Evolutionary conservation across 2,113 vertebrate species (phyloP), one percentile per base, ranked within the genome.

Genomic region (Etheostoma spectabile): DNA sequence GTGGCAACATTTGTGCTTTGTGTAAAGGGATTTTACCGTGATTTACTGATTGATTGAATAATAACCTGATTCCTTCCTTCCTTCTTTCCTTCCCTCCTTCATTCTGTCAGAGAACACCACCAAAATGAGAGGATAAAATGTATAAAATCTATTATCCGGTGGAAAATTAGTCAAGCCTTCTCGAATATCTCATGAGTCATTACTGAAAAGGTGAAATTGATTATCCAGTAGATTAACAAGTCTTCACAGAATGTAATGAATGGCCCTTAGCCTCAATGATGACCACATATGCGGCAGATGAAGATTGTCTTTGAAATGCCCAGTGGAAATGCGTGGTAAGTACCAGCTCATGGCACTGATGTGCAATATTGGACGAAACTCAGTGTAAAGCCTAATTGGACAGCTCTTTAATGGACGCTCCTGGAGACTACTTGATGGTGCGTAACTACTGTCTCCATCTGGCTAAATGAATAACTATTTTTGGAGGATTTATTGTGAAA

Each of bases 131-230:
- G 61, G 71, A 84, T 45, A 65, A 85, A 88, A 85, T 80, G 79
- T 71, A 85, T 79, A 64, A 80, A 90, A 88, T 92, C 86, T 91
- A 90, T 93, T 91, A 93, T 85, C 83, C 46, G 13, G 64, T 76
- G 57, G 71, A 88, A 42, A 86, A 93, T 93, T 89, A 91, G 86
- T 89, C 80, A 86, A 91, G 91, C 82, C 86, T 84, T 89, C 78
- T 88, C 79, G 84, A 84, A 82, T 68, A 79, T 87, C 84, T 86
- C 81, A 85, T 84, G 89, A 90, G 79, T 92, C 89, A 91, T 91
- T 91, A 88, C 69, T 61, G 71, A 80, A 90, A 87, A 90, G 86
- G 90, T 89, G 91, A 89, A 90, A 91, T 89, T 89, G 89, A 86
- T 88, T 90, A 86, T 88, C 79, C 65, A 76, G 83, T 85, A 91